These are phyloP conservation scores for Lutraria lutraria DNA, from an alignment of 2,888 invertebrate genomes.

Conservation along the genomic window DNA sequence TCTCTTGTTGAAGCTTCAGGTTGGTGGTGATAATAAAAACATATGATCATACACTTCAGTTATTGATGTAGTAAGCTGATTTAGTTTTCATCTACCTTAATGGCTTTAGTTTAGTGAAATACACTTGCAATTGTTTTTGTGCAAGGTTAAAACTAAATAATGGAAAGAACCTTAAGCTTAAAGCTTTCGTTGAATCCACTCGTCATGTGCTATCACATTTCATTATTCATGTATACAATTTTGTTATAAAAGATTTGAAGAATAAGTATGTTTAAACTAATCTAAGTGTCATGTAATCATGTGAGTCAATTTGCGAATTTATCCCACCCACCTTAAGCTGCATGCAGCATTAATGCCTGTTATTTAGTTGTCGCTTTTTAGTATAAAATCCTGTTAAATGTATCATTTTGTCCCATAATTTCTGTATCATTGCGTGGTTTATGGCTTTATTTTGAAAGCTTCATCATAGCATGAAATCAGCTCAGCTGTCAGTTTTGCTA, in stretches of 20 bases:
- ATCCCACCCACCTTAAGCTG: constrained; percentile 22
- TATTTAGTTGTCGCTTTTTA: background rate
- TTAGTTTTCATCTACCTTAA: background rate
- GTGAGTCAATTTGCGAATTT: background rate
- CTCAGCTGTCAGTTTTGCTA: too few species aligned
- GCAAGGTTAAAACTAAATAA: background rate
- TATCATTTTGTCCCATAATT: background rate
- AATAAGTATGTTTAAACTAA: too few species aligned
- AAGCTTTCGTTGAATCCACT: too few species aligned
- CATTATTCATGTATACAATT: too few species aligned
- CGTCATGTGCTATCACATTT: too few species aligned
- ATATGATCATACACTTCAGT: background rate
- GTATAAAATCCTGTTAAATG: background rate
- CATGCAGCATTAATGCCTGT: constrained; percentile 7
- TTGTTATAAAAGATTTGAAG: too few species aligned
- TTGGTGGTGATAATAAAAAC: background rate
- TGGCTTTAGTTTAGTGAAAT: background rate
- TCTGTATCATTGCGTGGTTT: background rate
- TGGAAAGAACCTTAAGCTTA: too few species aligned
- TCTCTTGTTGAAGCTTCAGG: constrained; percentile 10
- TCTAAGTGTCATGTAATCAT: too few species aligned
- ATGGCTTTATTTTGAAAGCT: background rate
- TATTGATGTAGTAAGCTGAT: background rate
- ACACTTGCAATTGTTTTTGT: background rate
- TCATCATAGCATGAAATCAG: too few species aligned